Base-by-base conservation (phyloP, 1,140 invertebrate species). In the Polyergus mexicanus region DNA sequence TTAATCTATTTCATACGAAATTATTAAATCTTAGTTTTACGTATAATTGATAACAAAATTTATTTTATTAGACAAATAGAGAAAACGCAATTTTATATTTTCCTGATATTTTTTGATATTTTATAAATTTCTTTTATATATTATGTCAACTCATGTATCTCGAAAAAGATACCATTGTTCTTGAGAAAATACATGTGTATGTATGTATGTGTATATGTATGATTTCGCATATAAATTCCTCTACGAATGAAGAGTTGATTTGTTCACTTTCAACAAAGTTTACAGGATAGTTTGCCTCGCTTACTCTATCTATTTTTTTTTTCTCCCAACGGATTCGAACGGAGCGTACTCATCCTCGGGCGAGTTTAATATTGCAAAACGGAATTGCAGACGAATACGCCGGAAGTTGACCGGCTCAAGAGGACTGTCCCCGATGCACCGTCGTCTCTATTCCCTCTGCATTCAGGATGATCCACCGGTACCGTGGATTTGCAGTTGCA, bases 281-380 rank as follows among this genome's bases (percentile, higher is more conserved):
- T 60, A 65, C 38, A 71, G 47, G 22, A 54, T 68, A 84, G 25
- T 84, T 87, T 54, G 54, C 47, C 41, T 28, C 77, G 32, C 56
- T 83, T 76, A 32, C 28, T n/a, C 4, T 47, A 44, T 71, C 62
- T 35, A 84, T 77, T 60, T 41, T 41, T 41, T 38, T 35, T 32
- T 8, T 41, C 35, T 41, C 47, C 51, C 71, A 2, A 47, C 5
- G 86, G 72, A 62, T 71, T 44, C 19, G 38, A 87, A 84, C 74
- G 22, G 6, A 60, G 32, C 16, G 19, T 13, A 69, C n/a, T 83
- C 54, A 62, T 83, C 54, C 68, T 41, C 38, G 51, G 13, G 41
- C 47, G 19, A 35, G 35, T 76, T 77, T 88, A 88, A 89, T 88
- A 88, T 86, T 78, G 69, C 62, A 85, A 88, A 80, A 80, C 86